These are phyloP conservation scores for Picus viridis DNA, from an alignment of 2,797 vertebrate genomes.

Conservation along the genomic window DNA sequence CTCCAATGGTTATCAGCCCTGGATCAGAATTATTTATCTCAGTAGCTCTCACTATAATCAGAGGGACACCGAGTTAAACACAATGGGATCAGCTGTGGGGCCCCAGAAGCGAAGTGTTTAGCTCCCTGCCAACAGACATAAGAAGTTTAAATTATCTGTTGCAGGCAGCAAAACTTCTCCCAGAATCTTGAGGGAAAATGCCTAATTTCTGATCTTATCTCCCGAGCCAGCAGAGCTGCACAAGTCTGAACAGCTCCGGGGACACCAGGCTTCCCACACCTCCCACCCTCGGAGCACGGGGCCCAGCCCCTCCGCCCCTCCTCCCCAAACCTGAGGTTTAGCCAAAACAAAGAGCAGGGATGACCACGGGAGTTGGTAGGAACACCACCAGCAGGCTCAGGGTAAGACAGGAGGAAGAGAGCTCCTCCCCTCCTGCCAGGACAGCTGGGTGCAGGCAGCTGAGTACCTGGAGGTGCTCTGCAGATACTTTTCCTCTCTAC, in stretches of 20 bases:
- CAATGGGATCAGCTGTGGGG: background rate
- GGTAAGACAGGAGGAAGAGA: background rate
- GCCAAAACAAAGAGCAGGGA: accelerated
- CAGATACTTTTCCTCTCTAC: background rate
- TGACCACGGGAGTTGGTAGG: background rate
- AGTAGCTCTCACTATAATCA: background rate
- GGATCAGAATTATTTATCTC: background rate
- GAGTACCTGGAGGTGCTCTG: background rate
- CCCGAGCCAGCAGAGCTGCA: background rate
- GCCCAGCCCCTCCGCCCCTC: background rate
- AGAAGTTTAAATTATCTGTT: background rate
- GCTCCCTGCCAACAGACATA: background rate
- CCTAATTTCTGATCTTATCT: background rate
- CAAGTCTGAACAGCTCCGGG: background rate
- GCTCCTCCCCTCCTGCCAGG: background rate
- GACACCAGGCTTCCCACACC: accelerated
- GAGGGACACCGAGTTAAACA: background rate
- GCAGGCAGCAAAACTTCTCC: background rate
- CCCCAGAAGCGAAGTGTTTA: background rate
- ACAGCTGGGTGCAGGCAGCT: background rate
- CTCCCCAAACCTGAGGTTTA: background rate
- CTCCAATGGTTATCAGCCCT: background rate
- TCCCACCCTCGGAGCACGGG: background rate
- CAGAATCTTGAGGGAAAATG: background rate
- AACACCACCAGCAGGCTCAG: accelerated